Evolutionary conservation across 2,888 invertebrate species (phyloP).

Genomic region (Drosophila fulvimacula): DNA sequence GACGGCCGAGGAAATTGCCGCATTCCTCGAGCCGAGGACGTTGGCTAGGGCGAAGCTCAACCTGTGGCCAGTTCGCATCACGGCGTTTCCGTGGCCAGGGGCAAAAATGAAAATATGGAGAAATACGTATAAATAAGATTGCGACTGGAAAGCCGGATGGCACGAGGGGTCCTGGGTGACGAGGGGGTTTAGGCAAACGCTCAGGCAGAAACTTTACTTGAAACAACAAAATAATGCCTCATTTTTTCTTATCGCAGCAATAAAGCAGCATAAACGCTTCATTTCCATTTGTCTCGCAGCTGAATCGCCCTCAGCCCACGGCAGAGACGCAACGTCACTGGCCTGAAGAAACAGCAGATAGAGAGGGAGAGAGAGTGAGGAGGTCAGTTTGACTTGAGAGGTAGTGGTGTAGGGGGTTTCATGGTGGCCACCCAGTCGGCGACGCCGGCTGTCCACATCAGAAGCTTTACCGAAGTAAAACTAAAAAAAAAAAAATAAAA

Average conservation of each 20-base stretch:
- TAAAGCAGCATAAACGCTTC: constrained; percentile 84
- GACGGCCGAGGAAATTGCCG: constrained; percentile 71
- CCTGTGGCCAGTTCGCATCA: constrained; percentile 71
- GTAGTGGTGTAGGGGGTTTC: constrained; percentile 7
- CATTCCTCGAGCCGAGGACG: constrained; percentile 49
- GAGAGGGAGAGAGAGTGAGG: constrained; percentile 1
- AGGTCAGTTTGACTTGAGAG: not conserved
- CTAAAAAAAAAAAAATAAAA: constrained; percentile 53
- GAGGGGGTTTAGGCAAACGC: constrained; percentile 29
- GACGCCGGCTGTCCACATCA: constrained; percentile 63
- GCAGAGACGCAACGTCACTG: constrained; percentile 68
- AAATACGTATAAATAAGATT: constrained; percentile 63
- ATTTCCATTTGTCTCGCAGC: constrained; percentile 82
- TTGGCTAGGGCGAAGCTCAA: constrained; percentile 42
- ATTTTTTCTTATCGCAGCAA: constrained; percentile 83
- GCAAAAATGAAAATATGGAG: constrained; percentile 63
- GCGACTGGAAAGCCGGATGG: constrained; percentile 14
- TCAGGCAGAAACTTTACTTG: constrained; percentile 59
- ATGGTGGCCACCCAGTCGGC: constrained; percentile 65
- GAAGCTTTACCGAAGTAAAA: constrained; percentile 39
- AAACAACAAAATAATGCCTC: constrained; percentile 77
- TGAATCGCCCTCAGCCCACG: constrained; percentile 68
- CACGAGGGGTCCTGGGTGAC: not conserved
- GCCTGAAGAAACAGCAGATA: constrained; percentile 11
- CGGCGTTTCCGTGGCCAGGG: constrained; percentile 52